These are phyloP conservation scores for Gambusia holbrooki DNA, from an alignment of 2,113 vertebrate species.

Conservation along the genomic window DNA sequence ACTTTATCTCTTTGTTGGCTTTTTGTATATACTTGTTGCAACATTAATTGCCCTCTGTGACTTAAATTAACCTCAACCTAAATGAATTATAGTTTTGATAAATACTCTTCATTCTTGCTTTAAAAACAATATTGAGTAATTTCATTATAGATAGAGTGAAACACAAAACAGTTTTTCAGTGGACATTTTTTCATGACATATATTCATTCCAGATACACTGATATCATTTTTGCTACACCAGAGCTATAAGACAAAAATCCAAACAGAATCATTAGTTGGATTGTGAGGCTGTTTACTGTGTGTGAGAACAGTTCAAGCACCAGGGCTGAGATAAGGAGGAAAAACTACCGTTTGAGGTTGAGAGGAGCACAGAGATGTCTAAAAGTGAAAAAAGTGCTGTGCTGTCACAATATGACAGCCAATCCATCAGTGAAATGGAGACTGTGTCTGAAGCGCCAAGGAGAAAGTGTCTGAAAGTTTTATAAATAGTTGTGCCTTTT, in stretches of 20 bases:
- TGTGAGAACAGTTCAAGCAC: constrained; percentile 26
- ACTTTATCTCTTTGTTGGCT: no score
- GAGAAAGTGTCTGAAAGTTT: constrained; percentile 82
- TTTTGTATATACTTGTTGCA: no score
- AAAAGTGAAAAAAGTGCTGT: constrained; percentile 82
- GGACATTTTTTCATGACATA: neutral
- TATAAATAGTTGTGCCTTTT: constrained; percentile 79
- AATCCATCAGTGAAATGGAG: constrained; percentile 90
- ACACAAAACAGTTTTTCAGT: no score
- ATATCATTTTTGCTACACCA: neutral
- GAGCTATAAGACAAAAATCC: constrained; percentile 14
- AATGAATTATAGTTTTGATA: no score
- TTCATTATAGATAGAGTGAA: no score
- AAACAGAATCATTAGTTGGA: constrained; percentile 51
- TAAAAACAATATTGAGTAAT: no score
- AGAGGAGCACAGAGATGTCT: constrained; percentile 75
- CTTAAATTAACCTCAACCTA: no score
- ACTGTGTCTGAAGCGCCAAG: constrained; percentile 81
- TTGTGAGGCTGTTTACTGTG: constrained; percentile 60
- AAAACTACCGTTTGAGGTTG: constrained; percentile 58
- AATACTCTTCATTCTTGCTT: no score
- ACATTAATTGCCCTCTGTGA: no score
- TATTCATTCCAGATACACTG: neutral
- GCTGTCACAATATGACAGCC: constrained; percentile 82
- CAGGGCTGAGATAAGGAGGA: constrained; percentile 70